phyloP scores from a whole-genome alignment of 2,113 vertebrate genomes.

The Indri indri region DNA sequence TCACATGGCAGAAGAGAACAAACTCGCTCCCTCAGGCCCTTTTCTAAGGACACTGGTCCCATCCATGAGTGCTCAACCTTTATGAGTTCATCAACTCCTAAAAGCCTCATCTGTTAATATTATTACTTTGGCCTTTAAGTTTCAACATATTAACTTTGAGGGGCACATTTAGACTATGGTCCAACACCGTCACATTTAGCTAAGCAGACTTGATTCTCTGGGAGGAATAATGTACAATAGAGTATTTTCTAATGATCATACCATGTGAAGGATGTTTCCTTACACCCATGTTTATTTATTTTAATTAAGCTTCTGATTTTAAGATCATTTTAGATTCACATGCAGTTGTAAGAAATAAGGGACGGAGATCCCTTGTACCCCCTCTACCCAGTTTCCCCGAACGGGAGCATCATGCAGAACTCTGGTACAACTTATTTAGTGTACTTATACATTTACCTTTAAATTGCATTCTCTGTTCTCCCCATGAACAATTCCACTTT shows the following conservation, averaged over 20 bases:
- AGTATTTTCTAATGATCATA: background rate
- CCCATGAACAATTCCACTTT: background rate
- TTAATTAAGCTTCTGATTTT: background rate
- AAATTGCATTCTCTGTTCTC: background rate
- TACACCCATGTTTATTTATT: background rate
- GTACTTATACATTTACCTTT: background rate
- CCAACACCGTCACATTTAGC: background rate
- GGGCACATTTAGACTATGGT: background rate
- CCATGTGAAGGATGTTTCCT: background rate
- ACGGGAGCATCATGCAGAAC: background rate
- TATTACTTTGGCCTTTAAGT: background rate
- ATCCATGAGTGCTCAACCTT: background rate
- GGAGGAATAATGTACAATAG: background rate
- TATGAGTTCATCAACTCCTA: background rate
- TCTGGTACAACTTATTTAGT: background rate
- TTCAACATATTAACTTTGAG: background rate
- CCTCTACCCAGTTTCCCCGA: background rate
- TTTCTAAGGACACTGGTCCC: too few relatives aligned
- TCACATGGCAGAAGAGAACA: background rate
- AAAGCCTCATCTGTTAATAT: background rate
- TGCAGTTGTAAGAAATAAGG: background rate
- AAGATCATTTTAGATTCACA: background rate
- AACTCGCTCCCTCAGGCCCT: rapidly evolving
- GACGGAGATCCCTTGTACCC: rapidly evolving
- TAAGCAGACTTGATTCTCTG: background rate